Evolutionary conservation across 2,888 invertebrate genomes (phyloP), one percentile per base, ranked within the genome.

Genomic region (Germaria angustata): DNA sequence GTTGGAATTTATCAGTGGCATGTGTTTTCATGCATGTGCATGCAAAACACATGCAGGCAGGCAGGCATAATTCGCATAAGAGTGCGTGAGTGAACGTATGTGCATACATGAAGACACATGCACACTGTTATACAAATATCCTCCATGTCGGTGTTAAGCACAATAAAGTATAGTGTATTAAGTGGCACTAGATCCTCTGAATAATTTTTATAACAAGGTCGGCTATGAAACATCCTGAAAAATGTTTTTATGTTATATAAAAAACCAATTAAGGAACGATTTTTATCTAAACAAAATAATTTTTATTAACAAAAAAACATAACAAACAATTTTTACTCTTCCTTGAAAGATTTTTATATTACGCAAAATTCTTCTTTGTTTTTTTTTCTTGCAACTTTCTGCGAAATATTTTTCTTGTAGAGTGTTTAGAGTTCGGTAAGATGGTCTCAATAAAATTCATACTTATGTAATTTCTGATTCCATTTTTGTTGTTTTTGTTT

Each of bases 1-100:
- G 71, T 79, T 79, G 79, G 75, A 71, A 82, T 76, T 69, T 82
- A 75, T 65, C 32, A 65, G 66, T 59, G 77, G 55, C 34, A 63
- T 44, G 51, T 65, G 57, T 44, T 17, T 75, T 44, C 41, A 20
- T 36, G n/a, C 13, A 41, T 53, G 55, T 20, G 11, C 20, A 7
- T 28, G 63, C 22, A 36, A 28, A 46, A 36, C 34, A 44, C 51
- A 39, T 59, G 36, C 39, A 53, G 11, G 4, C 28, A 28, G n/a
- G 3, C 36, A 46, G 55, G 32, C 69, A 71, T 77, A 66, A 59
- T 69, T 81, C 72, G 22, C 68, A 72, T 61, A 53, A 73, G 41
- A 68, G 66, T 78, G 59, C 39, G 66, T 68, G 24, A 39, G 49
- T 28, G n/a, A 36, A 22, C 9, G 15, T 20, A 32, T 28, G 28